A percentile compares a stretch with the other conserved stretches of the same genome.
Evolutionary conservation across 2,113 vertebrate genomes (phyloP).

Genomic region (Cavia aperea): DNA sequence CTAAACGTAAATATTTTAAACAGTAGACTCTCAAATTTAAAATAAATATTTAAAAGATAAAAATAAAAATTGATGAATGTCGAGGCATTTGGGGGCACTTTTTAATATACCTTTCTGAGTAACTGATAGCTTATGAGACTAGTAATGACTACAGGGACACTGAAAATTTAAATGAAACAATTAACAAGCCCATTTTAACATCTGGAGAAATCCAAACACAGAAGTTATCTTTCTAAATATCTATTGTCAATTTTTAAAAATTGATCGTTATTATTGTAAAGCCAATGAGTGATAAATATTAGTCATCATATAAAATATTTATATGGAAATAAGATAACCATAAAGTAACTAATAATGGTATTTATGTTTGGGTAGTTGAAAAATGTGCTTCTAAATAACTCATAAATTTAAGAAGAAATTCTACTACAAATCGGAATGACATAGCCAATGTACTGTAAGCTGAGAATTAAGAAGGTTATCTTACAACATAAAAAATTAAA

Average conservation of each 20-base stretch:
- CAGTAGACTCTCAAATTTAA: not conserved
- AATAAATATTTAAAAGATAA: not conserved
- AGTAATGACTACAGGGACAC: not conserved
- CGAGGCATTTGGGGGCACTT: not conserved
- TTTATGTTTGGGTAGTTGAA: not conserved
- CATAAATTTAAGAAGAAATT: not conserved
- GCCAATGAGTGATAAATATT: not conserved
- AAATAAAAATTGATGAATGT: not conserved
- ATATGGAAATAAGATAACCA: not conserved
- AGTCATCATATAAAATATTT: not conserved
- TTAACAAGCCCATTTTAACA: not conserved
- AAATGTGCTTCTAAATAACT: not conserved
- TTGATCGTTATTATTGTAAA: not conserved
- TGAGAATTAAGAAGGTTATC: not conserved
- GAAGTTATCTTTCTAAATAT: not conserved
- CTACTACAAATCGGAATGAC: not conserved
- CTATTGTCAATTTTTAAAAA: not conserved
- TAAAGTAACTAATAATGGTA: not conserved
- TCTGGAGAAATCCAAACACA: not conserved
- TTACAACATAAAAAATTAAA: not conserved
- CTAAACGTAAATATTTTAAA: not conserved
- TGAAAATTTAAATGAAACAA: not conserved
- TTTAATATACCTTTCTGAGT: not conserved
- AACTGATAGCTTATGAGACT: not conserved
- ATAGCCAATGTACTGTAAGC: not conserved